phyloP scores from a whole-genome alignment of 64 coral and sea anemone species.

The Porites lutea region DNA sequence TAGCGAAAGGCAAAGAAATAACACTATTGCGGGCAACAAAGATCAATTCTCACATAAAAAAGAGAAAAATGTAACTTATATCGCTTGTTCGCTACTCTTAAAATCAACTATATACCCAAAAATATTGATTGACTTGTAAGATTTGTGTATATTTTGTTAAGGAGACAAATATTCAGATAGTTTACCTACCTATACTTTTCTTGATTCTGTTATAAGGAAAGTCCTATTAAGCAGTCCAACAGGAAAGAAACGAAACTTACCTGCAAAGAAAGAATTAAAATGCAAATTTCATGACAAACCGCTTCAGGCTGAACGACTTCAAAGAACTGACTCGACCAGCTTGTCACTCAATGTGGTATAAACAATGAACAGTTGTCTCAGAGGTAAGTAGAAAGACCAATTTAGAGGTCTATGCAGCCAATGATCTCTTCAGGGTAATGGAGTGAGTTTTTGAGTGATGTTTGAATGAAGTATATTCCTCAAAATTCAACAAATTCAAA shows the following conservation, averaged over 20 bases:
- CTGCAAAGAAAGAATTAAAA: neutral
- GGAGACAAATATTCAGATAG: too few relatives aligned
- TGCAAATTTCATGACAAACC: neutral
- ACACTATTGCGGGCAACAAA: too few relatives aligned
- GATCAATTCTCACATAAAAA: too few relatives aligned
- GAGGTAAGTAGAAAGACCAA: neutral
- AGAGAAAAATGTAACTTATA: too few relatives aligned
- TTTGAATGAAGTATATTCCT: neutral
- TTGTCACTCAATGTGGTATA: too few relatives aligned
- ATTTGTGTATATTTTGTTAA: too few relatives aligned
- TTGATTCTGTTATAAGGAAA: neutral
- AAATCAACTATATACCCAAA: too few relatives aligned
- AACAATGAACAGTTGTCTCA: neutral
- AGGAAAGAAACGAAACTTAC: neutral
- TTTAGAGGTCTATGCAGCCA: neutral
- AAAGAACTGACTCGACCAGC: neutral
- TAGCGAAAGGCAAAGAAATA: too few relatives aligned
- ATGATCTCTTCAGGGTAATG: neutral
- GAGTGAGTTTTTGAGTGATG: neutral
- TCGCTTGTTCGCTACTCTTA: too few relatives aligned
- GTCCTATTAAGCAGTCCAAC: too few relatives aligned
- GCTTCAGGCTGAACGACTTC: neutral
- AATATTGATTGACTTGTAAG: too few relatives aligned
- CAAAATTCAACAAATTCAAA: neutral
- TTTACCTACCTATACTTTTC: slow-evolving; percentile 9